Evolutionary conservation across 1,140 invertebrate species (phyloP).

Genomic region (Eubasilissa regina): DNA sequence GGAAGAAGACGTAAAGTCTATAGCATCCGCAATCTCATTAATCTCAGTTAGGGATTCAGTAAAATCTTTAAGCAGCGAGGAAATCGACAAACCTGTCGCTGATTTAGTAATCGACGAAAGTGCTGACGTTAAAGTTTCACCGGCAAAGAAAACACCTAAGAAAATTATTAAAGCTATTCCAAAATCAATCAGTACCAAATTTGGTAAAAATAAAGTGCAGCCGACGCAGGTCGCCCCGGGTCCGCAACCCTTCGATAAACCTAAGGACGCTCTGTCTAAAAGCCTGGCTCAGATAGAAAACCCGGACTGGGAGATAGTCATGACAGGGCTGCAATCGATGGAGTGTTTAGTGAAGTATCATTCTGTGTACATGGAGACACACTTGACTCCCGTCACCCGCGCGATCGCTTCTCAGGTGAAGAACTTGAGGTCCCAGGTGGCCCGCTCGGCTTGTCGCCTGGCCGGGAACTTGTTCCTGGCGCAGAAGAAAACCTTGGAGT

Average conservation of each 20-base stretch:
- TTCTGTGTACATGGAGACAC: conserved; percentile 76
- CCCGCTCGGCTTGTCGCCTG: conserved; percentile 86
- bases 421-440: conserved; percentile 92
- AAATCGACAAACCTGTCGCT: conserved; percentile 39
- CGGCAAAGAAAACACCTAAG: conserved; percentile 47
- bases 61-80: conserved; percentile 50
- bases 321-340: conserved; percentile 83
- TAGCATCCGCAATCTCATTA: conserved; percentile 50
- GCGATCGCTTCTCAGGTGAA: conserved; percentile 84
- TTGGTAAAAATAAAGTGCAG: conserved; percentile 55
- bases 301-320: conserved; percentile 89
- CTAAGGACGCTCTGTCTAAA: conserved; percentile 76
- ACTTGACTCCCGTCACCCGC: conserved; percentile 78
- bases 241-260: conserved; percentile 71
- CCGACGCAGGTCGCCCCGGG: conserved; percentile 6
- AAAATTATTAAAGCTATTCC: conserved; percentile 42
- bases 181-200: conserved; percentile 45
- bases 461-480: conserved; percentile 83
- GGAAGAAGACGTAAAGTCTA: conserved; percentile 54
- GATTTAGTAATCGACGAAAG: conserved; percentile 18
- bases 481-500: conserved; percentile 82
- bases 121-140: conserved; percentile 49
- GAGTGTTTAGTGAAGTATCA: conserved; percentile 83
- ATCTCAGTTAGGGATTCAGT: conserved; percentile 39
- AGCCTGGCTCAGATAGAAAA: conserved; percentile 79